phyloP scores from a whole-genome alignment of 2,888 invertebrate species.

The Zootermopsis nevadensis region DNA sequence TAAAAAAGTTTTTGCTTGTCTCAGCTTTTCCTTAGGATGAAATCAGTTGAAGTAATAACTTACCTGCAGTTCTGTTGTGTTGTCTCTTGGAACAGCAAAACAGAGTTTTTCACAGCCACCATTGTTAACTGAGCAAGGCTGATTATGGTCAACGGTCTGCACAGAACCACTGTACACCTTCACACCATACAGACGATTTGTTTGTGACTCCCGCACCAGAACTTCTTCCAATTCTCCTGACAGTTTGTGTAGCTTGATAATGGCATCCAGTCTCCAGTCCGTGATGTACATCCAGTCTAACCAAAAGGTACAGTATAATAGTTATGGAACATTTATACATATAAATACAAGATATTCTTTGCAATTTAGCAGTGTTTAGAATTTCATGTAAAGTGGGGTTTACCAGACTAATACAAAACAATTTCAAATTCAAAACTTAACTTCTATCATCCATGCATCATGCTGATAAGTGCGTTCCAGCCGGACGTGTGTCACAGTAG shows the following conservation, averaged over 20 bases:
- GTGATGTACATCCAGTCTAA: slow-evolving; percentile 94
- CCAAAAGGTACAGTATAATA: slow-evolving; percentile 42
- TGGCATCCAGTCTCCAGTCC: slow-evolving; percentile 96
- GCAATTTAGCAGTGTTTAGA: too few species aligned
- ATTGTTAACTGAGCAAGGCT: slow-evolving; percentile 87
- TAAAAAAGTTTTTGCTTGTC: too few species aligned
- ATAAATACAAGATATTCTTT: too few species aligned
- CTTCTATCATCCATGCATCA: too few species aligned
- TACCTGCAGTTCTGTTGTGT: slow-evolving; percentile 60
- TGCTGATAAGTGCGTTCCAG: too few species aligned
- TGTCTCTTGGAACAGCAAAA: slow-evolving; percentile 84
- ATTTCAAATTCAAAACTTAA: too few species aligned
- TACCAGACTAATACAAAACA: too few species aligned
- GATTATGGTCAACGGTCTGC: slow-evolving; percentile 75
- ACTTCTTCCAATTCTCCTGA: slow-evolving; percentile 90
- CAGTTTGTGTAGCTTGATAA: slow-evolving; percentile 88
- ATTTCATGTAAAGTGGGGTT: too few species aligned
- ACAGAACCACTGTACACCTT: slow-evolving; percentile 84
- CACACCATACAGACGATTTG: slow-evolving; percentile 90
- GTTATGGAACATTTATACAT: background rate
- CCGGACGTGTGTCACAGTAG: too few species aligned
- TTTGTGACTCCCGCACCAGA: slow-evolving; percentile 88
- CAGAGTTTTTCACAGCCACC: slow-evolving; percentile 96
- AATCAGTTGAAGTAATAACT: background rate
- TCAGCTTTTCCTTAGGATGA: too few species aligned